Evolutionary conservation across 2,797 vertebrate species (phyloP).

Genomic region (Cyclura pinguis): DNA sequence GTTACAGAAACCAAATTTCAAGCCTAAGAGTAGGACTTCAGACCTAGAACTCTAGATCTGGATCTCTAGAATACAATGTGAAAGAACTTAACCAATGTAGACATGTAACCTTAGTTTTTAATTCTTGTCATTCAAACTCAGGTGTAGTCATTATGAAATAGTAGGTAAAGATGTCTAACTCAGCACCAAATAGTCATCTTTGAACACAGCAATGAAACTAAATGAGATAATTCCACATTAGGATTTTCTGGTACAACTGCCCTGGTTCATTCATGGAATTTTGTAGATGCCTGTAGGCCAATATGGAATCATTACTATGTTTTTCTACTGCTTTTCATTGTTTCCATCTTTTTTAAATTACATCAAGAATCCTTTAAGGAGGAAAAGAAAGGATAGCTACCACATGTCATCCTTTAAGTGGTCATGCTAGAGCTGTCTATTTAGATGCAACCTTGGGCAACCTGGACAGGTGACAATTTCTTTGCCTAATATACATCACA

Average conservation of each 20-base stretch:
- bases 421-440: neutral
- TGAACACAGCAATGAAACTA: no score
- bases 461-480: neutral
- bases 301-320: no score
- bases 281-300: no score
- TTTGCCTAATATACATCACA: neutral
- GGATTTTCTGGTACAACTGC: neutral
- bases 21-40: no score
- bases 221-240: neutral
- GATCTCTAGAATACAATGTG: no score
- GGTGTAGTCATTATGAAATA: neutral
- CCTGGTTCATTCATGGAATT: neutral
- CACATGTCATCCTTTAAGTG: neutral
- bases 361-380: neutral
- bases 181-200: neutral
- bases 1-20: no score
- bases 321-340: no score
- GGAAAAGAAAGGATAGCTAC: neutral
- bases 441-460: neutral
- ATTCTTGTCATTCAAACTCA: neutral
- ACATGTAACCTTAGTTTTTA: neutral
- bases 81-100: neutral
- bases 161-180: neutral
- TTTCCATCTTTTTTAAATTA: neutral
- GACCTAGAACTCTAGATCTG: no score